Conservation (phyloP, 2,888 invertebrate genomes). For the Galeruca laticollis region DNA sequence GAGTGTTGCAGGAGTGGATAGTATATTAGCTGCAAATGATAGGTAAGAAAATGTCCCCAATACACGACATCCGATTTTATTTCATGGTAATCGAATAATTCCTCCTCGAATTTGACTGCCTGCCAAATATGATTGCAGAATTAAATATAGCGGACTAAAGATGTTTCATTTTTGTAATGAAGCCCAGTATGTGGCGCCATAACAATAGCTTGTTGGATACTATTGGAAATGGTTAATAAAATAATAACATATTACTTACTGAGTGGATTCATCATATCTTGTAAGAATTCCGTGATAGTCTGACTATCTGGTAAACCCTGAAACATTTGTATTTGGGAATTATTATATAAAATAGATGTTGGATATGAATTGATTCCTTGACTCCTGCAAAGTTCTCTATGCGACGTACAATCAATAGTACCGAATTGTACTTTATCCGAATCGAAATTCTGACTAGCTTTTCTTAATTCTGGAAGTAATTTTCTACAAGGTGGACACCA, state of each 20-base stretch:
- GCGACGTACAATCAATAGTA: constrained; percentile 77
- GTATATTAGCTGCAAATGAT: too few relatives aligned
- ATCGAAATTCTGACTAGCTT: constrained; percentile 71
- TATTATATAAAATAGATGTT: constrained; percentile 77
- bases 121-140: too few relatives aligned
- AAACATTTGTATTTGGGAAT: constrained; percentile 69
- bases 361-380: constrained; percentile 76
- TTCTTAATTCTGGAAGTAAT: constrained; percentile 76
- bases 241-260: constrained; percentile 63
- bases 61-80: too few relatives aligned
- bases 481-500: constrained; percentile 84
- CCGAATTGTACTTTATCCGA: constrained; percentile 70
- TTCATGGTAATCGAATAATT: too few relatives aligned
- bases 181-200: too few relatives aligned
- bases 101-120: too few relatives aligned
- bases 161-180: too few relatives aligned
- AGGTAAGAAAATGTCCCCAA: too few relatives aligned
- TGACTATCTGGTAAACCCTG: constrained; percentile 72
- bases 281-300: constrained; percentile 75
- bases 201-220: too few relatives aligned
- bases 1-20: too few relatives aligned
- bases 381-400: constrained; percentile 70
- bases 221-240: too few relatives aligned
- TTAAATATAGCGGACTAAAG: too few relatives aligned
- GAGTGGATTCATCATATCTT: constrained; percentile 69